Conservation (phyloP, 2,888 invertebrate genomes). For the Tineola bisselliella region DNA sequence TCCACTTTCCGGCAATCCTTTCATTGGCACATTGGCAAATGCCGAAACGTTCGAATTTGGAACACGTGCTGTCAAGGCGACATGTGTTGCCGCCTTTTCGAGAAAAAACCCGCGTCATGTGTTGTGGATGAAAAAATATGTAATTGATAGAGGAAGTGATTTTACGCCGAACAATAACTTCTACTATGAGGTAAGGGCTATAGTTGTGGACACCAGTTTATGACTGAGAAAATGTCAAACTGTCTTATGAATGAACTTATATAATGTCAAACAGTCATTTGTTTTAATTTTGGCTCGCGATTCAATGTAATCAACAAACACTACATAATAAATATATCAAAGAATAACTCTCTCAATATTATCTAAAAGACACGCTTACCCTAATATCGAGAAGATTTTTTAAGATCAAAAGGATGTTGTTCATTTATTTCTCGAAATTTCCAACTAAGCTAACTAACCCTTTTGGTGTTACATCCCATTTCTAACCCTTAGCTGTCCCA, state of each 20-base stretch:
- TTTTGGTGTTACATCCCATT: background rate
- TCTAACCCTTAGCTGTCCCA: background rate
- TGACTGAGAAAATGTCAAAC: too few species aligned
- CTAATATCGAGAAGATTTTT: background rate
- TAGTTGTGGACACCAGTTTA: background rate
- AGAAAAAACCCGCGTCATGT: slow-evolving; percentile 12
- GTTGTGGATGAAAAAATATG: slow-evolving; percentile 11
- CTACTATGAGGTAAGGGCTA: background rate
- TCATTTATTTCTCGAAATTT: background rate
- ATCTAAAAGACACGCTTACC: background rate
- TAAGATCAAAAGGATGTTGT: background rate
- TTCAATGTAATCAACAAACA: too few species aligned
- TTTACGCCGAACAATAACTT: slow-evolving; percentile 13
- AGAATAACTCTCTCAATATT: too few species aligned
- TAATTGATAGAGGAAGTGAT: slow-evolving; percentile 15
- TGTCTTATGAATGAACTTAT: too few species aligned
- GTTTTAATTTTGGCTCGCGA: too few species aligned
- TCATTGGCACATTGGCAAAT: background rate
- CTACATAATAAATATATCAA: too few species aligned
- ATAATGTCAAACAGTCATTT: too few species aligned
- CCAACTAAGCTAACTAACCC: background rate
- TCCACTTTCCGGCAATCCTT: too few species aligned
- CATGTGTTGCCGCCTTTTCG: slow-evolving; percentile 6
- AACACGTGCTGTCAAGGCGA: slow-evolving; percentile 12
- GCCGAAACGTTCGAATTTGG: background rate